Conservation (phyloP, 2,113 vertebrate species). For the Heterocephalus glaber region DNA sequence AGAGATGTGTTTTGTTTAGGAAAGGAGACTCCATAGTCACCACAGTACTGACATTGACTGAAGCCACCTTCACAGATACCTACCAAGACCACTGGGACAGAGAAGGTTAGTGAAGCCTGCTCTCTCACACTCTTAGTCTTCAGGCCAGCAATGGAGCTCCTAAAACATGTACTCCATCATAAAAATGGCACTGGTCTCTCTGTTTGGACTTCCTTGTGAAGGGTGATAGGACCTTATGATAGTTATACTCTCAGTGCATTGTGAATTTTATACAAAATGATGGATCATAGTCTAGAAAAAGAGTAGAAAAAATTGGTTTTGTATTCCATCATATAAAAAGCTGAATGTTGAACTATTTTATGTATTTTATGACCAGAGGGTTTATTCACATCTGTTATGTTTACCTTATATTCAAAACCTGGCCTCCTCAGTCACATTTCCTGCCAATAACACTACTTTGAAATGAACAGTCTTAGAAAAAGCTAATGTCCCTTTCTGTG, state of each 20-base stretch:
- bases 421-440: background rate
- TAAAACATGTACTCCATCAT: background rate
- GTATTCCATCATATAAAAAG: background rate
- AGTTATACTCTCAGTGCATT: background rate
- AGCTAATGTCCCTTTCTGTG: background rate
- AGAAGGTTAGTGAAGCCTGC: background rate
- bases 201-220: background rate
- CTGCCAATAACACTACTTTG: background rate
- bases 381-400: background rate
- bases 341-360: background rate
- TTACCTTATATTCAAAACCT: background rate
- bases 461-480: background rate
- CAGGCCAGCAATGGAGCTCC: too few relatives aligned
- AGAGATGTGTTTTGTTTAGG: background rate
- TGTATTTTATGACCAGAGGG: background rate
- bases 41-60: background rate
- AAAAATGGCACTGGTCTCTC: background rate
- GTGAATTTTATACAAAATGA: background rate
- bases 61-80: background rate
- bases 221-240: background rate
- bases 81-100: background rate
- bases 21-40: background rate
- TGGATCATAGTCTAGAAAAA: background rate
- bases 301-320: background rate
- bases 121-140: background rate